Evolutionary conservation across 2,888 invertebrate genomes (phyloP).

Genomic region (Dexiosoma caninum): DNA sequence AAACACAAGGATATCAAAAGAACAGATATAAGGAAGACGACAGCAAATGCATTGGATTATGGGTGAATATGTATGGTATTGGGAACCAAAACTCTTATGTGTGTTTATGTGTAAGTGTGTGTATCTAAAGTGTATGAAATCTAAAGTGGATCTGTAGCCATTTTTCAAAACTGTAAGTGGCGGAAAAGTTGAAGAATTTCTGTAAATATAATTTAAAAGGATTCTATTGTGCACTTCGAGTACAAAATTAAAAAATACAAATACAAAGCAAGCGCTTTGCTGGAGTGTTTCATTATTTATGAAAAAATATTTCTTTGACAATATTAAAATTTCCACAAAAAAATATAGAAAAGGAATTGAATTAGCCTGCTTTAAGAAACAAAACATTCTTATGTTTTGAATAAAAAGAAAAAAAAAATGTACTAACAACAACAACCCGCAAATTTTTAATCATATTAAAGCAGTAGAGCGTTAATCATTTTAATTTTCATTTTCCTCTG

Average conservation of each 20-base stretch:
- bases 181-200: constrained; percentile 53
- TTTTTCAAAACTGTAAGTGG: constrained; percentile 49
- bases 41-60: constrained; percentile 16
- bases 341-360: too few species aligned
- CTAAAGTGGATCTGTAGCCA: constrained; percentile 33
- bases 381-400: too few species aligned
- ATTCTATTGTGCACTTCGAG: background rate
- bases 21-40: constrained; percentile 7
- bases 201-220: constrained; percentile 24
- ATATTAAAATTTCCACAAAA: background rate
- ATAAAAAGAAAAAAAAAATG: too few species aligned
- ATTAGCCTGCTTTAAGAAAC: background rate
- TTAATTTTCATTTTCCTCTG: constrained; percentile 18
- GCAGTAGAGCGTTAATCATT: constrained; percentile 41
- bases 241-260: constrained; percentile 1
- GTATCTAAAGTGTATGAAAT: too few species aligned
- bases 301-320: background rate
- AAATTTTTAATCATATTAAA: constrained; percentile 41
- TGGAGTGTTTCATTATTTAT: background rate
- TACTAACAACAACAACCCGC: background rate
- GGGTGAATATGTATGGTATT: background rate
- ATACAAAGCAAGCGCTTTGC: background rate
- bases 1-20: background rate
- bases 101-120: background rate
- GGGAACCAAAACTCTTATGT: background rate